Conservation (phyloP, 2,113 vertebrate species). For the Halichoerus grypus region DNA sequence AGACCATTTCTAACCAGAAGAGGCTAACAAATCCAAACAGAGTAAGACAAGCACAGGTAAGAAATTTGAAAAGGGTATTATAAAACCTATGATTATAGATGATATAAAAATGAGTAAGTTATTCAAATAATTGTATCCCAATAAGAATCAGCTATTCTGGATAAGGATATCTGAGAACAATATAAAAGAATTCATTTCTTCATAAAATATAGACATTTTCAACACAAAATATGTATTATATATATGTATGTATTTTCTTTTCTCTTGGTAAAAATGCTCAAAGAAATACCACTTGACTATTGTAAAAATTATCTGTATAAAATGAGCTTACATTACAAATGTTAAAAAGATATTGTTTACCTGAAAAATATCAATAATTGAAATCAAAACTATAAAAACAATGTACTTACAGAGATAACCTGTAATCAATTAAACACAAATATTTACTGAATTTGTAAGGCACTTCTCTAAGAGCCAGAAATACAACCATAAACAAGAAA, state of each 20-base stretch:
- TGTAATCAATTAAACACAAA: conserved; percentile 33
- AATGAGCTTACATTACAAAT: conserved; percentile 1
- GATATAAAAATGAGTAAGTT: background rate
- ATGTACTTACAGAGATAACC: conserved; percentile 33
- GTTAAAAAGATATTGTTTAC: background rate
- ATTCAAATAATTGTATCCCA: background rate
- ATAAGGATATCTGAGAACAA: background rate
- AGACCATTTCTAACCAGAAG: background rate
- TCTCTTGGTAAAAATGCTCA: conserved; percentile 17
- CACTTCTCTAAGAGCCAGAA: background rate
- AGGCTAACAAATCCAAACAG: background rate
- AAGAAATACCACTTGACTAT: background rate
- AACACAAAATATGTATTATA: background rate
- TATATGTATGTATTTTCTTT: background rate
- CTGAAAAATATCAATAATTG: background rate
- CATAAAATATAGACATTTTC: background rate
- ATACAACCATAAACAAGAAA: background rate
- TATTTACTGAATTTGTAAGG: background rate
- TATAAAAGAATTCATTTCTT: background rate
- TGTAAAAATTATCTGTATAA: background rate
- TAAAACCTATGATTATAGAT: background rate
- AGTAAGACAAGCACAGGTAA: background rate
- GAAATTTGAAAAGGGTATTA: background rate
- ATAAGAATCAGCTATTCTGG: background rate
- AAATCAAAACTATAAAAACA: conserved; percentile 3